Conservation (phyloP, 37 sponge, comb jelly and placozoan genomes). For the Beroe forskalii region DNA sequence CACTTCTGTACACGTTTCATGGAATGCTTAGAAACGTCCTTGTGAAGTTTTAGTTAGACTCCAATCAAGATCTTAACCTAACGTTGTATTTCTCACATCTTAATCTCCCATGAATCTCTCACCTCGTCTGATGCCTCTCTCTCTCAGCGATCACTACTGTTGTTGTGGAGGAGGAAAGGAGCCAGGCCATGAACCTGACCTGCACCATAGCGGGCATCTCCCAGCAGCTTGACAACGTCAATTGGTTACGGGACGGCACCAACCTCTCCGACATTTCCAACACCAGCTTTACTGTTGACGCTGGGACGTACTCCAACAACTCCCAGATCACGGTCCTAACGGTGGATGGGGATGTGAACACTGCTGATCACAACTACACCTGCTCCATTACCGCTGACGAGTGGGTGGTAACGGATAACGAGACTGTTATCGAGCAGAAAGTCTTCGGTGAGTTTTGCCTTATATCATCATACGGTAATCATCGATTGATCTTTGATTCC, state of each 20-base stretch:
- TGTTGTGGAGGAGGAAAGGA: not conserved
- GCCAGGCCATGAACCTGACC: not conserved
- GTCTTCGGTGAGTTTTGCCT: slow-evolving; percentile 22
- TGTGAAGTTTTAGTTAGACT: no score
- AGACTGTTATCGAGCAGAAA: not conserved
- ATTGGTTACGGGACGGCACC: not conserved
- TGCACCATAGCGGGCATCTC: not conserved
- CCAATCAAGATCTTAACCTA: no score
- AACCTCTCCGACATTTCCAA: not conserved
- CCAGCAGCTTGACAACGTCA: not conserved
- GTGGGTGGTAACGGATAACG: not conserved
- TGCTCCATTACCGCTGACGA: slow-evolving; percentile 2
- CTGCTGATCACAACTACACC: slow-evolving; percentile 4
- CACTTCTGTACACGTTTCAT: no score
- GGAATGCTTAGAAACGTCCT: no score
- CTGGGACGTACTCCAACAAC: not conserved
- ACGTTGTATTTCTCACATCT: no score
- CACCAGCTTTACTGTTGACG: not conserved
- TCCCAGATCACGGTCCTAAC: slow-evolving; percentile 2
- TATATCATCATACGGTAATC: no score
- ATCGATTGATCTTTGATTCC: no score
- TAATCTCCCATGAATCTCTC: no score
- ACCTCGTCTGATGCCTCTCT: no score
- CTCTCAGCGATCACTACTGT: no score
- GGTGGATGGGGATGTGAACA: not conserved